A percentile compares a stretch with the other conserved stretches of the same genome.
Conservation (phyloP, 2,797 vertebrate species). For the Neosilurus hyrtlii region DNA sequence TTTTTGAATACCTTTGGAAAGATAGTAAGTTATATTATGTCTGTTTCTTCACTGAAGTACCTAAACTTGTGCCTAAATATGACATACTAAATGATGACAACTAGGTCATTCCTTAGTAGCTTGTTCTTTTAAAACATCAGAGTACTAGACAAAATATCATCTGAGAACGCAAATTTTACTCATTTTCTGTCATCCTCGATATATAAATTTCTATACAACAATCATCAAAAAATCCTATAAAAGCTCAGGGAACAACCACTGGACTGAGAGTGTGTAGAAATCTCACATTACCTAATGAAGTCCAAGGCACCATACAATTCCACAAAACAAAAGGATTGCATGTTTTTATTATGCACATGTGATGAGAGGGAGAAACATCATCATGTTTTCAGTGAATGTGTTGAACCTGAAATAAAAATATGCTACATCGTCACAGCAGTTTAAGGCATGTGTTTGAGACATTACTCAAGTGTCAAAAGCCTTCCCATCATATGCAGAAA, state of each 20-base stretch:
- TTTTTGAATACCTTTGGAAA: no score
- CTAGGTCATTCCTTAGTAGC: background rate
- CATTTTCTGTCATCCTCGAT: background rate
- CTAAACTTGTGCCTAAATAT: no score
- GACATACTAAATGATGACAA: background rate
- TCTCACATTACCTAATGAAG: conserved; percentile 23
- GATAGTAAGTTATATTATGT: no score
- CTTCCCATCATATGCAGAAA: background rate
- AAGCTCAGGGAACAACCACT: background rate
- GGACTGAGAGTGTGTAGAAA: background rate
- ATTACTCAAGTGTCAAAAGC: background rate
- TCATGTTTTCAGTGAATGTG: background rate
- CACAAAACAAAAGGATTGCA: background rate
- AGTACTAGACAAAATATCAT: background rate
- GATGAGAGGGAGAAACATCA: background rate
- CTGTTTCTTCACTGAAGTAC: no score
- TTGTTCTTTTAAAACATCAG: background rate
- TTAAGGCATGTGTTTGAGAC: background rate
- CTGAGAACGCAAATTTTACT: background rate
- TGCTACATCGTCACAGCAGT: background rate
- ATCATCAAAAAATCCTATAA: background rate
- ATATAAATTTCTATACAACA: background rate
- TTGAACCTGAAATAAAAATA: conserved; percentile 5
- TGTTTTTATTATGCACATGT: background rate
- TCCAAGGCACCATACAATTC: background rate